Base-by-base conservation (phyloP, 2,113 vertebrate species). In the Strix aluco region DNA sequence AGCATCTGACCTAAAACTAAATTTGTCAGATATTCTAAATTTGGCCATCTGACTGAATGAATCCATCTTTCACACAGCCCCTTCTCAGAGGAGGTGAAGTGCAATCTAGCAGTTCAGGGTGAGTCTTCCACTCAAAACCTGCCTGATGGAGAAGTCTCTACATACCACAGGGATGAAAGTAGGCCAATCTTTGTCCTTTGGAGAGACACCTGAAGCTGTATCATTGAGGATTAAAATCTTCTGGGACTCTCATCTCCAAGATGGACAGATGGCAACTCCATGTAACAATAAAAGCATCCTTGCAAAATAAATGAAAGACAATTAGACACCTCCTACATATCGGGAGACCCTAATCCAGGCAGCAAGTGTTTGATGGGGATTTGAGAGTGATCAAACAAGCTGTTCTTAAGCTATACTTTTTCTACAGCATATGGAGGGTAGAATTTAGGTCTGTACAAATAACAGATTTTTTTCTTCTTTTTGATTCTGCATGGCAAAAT, bases 21-120 rank as follows among this genome's bases (percentile, higher is more conserved):
- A 72, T 80, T 92, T 93, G 38, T 65, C 71, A 72, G 40, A 72
- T 93, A 86, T 44, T 73, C 82, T 94, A 73, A 86, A 90, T 93
- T 57, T 93, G 91, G 25, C 71, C 54, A 49, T 73, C 46, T 49
- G 40, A 85, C 51, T 84, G 84, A 89, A 67, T 74, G 19, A 69
- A 80, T 36, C 26, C 20, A 2, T 47, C 49, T 73, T 85, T 77
- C 80, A 82, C 62, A 69, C 79, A 93, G 36, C 46, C 46, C 54
- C 62, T 82, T 88, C 82, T 75, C 79, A 73, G 66, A 82, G 44
- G 69, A 91, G 81, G 22, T 83, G 70, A 89, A 79, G 46, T 82
- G 73, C 0, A 0, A 91, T 89, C 61, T 54, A 52, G 18, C 66
- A 11, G 1, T 79, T 84, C 70, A 54, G 55, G 47, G 42, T 23